These are phyloP conservation scores for Centropus unirufus DNA, from an alignment of 2,113 vertebrate species.

Conservation along the genomic window DNA sequence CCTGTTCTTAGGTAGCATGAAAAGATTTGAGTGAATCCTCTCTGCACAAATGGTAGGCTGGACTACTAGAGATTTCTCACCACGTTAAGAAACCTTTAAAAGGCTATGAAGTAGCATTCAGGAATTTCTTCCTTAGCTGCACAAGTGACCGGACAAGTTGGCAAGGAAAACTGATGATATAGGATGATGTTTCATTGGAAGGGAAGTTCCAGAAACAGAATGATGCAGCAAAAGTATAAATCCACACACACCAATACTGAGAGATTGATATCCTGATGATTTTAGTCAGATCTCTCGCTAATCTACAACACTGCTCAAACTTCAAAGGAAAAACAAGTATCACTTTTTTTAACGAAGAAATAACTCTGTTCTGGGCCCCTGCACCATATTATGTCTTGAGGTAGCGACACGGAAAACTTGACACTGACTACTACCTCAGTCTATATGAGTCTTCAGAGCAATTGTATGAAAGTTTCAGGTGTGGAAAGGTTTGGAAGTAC, in stretches of 20 bases:
- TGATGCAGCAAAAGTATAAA: constrained; percentile 13
- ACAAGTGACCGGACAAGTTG: not conserved
- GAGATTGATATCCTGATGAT: not conserved
- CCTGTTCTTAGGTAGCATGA: not conserved
- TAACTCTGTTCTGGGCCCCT: constrained; percentile 45
- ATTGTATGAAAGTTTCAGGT: constrained; percentile 13
- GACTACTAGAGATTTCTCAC: not conserved
- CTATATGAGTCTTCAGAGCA: constrained; percentile 29
- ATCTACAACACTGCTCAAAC: not conserved
- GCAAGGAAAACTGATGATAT: not conserved
- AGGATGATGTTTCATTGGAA: not conserved
- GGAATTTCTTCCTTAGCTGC: not conserved
- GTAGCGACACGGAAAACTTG: constrained; percentile 52
- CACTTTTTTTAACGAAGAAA: constrained; percentile 4
- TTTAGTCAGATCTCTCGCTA: not conserved
- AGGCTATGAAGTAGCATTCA: not conserved
- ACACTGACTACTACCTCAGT: constrained; percentile 42
- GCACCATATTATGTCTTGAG: constrained; percentile 34
- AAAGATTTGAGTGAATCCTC: not conserved
- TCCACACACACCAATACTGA: constrained; percentile 7
- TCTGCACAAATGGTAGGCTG: not conserved
- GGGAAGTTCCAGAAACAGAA: not conserved
- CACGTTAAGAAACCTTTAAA: not conserved
- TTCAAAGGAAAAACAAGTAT: not conserved
- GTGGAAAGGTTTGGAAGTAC: constrained; percentile 5